Evolutionary conservation across 2,113 vertebrate species (phyloP).

Genomic region (Menidia beryllina): DNA sequence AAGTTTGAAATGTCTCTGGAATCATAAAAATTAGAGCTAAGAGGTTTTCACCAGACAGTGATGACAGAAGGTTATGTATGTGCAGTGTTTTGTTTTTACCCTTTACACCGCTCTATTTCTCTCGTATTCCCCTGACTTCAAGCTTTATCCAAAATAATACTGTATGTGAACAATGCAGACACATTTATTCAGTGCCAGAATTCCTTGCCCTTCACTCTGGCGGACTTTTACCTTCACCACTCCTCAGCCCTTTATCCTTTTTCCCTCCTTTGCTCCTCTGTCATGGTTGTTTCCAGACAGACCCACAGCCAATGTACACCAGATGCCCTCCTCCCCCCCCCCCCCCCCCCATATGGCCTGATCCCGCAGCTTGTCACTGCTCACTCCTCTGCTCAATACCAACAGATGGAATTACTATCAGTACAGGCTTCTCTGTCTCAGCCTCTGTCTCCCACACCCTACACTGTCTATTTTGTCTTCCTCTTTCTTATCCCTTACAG

Average conservation of each 20-base stretch:
- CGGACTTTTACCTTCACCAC: slow-evolving; percentile 47
- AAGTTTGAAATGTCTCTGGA: slow-evolving; percentile 3
- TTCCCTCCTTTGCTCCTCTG: slow-evolving; percentile 82
- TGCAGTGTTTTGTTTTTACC: slow-evolving; percentile 12
- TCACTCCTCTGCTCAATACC: slow-evolving; percentile 80
- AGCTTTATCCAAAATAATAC: slow-evolving; percentile 75
- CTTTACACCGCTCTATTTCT: slow-evolving; percentile 20
- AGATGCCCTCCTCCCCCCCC: slow-evolving; percentile 93
- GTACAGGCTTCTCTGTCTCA: slow-evolving; percentile 75
- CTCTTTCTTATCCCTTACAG: slow-evolving; percentile 70
- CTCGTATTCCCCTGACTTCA: slow-evolving; percentile 14
- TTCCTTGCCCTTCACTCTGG: slow-evolving; percentile 63
- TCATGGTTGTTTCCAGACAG: slow-evolving; percentile 91
- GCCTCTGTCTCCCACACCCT: slow-evolving; percentile 70
- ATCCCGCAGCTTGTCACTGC: slow-evolving; percentile 93
- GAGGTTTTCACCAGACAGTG: slow-evolving; percentile 10
- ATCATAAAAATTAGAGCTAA: slow-evolving; percentile 10
- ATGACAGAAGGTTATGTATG: slow-evolving; percentile 16
- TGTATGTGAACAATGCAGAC: slow-evolving; percentile 87
- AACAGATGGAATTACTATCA: slow-evolving; percentile 99
- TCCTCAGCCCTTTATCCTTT: slow-evolving; percentile 77
- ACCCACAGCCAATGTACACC: slow-evolving; percentile 92
- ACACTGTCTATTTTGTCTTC: slow-evolving; percentile 69
- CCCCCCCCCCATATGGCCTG: slow-evolving; percentile 37
- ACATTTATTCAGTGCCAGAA: slow-evolving; percentile 84